Conservation (phyloP, 2,113 vertebrate genomes). For the Camelus bactrianus region DNA sequence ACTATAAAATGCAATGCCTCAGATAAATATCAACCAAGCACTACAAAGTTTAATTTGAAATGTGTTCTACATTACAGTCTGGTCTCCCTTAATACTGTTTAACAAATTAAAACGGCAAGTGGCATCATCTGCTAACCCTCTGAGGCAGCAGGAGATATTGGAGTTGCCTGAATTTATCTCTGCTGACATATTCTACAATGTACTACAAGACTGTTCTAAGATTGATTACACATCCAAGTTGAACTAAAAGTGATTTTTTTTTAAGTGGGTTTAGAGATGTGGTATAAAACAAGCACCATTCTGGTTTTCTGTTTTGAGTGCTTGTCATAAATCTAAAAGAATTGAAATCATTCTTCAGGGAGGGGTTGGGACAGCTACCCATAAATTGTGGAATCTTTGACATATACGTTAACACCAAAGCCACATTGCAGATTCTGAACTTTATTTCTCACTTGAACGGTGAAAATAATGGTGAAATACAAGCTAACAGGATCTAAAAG, state of each 20-base stretch:
- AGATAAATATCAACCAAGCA: conserved; percentile 34
- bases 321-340: conserved; percentile 44
- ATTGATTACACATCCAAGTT: conserved; percentile 25
- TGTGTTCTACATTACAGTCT: background rate
- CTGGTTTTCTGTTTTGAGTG: background rate
- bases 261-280: background rate
- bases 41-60: conserved; percentile 58
- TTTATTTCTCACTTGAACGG: conserved; percentile 33
- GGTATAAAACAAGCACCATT: background rate
- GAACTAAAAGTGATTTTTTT: conserved; percentile 27
- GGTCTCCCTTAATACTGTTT: conserved; percentile 42
- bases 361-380: background rate
- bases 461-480: conserved; percentile 5
- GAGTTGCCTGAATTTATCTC: conserved; percentile 36
- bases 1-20: conserved; percentile 53
- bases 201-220: conserved; percentile 17
- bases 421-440: conserved; percentile 38
- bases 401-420: background rate
- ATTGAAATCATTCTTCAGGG: background rate
- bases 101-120: conserved; percentile 62
- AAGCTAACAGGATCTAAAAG: background rate
- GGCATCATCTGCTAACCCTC: background rate
- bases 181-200: background rate
- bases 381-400: conserved; percentile 30
- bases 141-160: background rate